phyloP scores from a whole-genome alignment of 92 coral and sea anemone genomes.

The Actinostola sp. region DNA sequence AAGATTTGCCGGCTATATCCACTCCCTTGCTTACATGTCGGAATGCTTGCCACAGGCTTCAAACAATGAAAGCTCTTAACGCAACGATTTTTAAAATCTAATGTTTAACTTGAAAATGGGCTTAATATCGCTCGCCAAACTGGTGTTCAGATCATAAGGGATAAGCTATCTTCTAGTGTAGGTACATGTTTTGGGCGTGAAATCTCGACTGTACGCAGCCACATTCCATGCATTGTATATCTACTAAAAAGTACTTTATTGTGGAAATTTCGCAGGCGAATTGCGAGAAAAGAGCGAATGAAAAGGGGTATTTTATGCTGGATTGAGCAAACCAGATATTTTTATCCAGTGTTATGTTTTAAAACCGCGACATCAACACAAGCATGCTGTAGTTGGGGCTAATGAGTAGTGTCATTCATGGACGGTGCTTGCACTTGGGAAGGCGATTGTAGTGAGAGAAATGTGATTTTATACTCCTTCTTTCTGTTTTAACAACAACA shows the following conservation, averaged over 20 bases:
- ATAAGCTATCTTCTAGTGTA: neutral
- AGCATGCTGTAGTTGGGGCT: no score
- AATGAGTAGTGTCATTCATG: no score
- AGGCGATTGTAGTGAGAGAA: no score
- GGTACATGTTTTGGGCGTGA: constrained; percentile 24
- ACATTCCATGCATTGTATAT: neutral
- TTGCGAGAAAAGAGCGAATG: neutral
- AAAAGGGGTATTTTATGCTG: neutral
- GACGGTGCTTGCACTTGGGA: no score
- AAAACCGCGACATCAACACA: no score
- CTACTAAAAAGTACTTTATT: neutral
- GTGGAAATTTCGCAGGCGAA: neutral
- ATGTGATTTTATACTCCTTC: no score
- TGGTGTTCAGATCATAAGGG: neutral
- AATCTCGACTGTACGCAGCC: neutral
- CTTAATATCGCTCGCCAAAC: neutral
- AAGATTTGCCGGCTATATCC: neutral
- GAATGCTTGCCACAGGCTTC: constrained; percentile 12
- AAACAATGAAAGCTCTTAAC: neutral
- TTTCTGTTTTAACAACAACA: no score
- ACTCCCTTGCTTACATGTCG: neutral
- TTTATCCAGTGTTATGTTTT: no score
- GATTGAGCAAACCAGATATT: no score
- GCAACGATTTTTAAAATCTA: neutral
- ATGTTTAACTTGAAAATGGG: neutral